Conservation (phyloP, 2,797 vertebrate species). For the Sitta carolinensis region DNA sequence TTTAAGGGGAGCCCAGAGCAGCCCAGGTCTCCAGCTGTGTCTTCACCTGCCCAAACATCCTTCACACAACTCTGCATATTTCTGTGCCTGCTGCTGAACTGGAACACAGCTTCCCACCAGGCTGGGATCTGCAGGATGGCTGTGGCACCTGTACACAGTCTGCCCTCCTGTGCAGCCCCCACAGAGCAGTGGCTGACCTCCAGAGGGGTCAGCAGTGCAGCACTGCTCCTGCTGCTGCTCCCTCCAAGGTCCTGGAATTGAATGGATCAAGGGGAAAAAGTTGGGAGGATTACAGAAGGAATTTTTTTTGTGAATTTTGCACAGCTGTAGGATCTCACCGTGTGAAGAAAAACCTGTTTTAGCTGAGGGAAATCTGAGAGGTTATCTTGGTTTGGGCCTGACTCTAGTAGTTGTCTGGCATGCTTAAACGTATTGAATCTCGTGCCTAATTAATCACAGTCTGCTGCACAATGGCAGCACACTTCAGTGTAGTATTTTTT, state of each 20-base stretch:
- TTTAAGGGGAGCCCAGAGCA: background rate
- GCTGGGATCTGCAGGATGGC: background rate
- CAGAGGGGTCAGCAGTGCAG: background rate
- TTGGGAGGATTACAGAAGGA: background rate
- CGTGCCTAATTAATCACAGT: slow-evolving; percentile 44
- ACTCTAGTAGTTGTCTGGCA: slow-evolving; percentile 40
- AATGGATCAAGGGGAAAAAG: background rate
- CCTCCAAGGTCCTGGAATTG: background rate
- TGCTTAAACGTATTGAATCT: background rate
- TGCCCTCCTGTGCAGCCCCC: background rate
- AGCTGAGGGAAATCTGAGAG: background rate
- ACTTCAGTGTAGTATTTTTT: slow-evolving; percentile 52
- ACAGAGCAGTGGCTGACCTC: accelerated
- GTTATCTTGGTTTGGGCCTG: background rate
- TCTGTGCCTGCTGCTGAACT: background rate
- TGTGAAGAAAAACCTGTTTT: background rate
- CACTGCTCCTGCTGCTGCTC: background rate
- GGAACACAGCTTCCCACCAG: background rate
- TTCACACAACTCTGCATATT: background rate
- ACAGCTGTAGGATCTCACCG: slow-evolving; percentile 3
- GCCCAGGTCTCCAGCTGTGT: background rate
- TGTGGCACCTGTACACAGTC: accelerated
- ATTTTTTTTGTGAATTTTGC: background rate
- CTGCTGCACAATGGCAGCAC: slow-evolving; percentile 62
- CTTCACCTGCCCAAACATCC: background rate